Evolutionary conservation across 2,888 invertebrate genomes (phyloP).

Genomic region (Ectemnius lituratus): DNA sequence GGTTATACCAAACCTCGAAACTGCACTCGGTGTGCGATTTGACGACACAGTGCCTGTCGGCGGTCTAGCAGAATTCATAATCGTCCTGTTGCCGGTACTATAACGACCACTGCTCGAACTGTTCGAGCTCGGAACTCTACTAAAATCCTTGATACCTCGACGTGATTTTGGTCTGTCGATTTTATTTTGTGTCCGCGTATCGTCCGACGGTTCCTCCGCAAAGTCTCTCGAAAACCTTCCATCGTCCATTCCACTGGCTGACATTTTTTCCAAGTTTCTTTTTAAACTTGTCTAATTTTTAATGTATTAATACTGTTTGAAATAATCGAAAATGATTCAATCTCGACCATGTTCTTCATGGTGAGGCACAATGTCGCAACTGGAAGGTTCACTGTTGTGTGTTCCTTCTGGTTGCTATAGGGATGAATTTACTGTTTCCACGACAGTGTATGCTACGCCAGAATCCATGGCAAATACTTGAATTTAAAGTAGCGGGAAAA

Average conservation of each 20-base stretch:
- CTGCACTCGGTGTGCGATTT: constrained; percentile 60
- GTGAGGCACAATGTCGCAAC: too few relatives aligned
- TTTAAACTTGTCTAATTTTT: too few relatives aligned
- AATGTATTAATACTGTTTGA: too few relatives aligned
- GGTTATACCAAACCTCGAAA: constrained; percentile 59
- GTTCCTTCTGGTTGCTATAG: background rate
- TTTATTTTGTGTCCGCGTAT: constrained; percentile 57
- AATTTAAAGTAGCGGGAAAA: too few relatives aligned
- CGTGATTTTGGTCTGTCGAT: constrained; percentile 71
- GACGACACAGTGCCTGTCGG: constrained; percentile 64
- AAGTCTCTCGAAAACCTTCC: too few relatives aligned
- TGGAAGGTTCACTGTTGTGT: too few relatives aligned
- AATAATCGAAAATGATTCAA: too few relatives aligned
- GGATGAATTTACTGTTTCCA: background rate
- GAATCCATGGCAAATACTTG: too few relatives aligned
- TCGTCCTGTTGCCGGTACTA: constrained; percentile 34
- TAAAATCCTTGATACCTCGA: constrained; percentile 66
- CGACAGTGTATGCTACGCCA: too few relatives aligned
- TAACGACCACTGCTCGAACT: constrained; percentile 51
- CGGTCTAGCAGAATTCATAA: constrained; percentile 58
- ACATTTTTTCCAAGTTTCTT: too few relatives aligned
- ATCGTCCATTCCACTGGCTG: too few relatives aligned
- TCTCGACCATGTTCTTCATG: too few relatives aligned
- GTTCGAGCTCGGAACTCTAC: constrained; percentile 40
- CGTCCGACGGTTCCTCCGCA: constrained; percentile 42